Conservation (phyloP, 2,888 invertebrate genomes). For the Scaptomyza reducta region DNA sequence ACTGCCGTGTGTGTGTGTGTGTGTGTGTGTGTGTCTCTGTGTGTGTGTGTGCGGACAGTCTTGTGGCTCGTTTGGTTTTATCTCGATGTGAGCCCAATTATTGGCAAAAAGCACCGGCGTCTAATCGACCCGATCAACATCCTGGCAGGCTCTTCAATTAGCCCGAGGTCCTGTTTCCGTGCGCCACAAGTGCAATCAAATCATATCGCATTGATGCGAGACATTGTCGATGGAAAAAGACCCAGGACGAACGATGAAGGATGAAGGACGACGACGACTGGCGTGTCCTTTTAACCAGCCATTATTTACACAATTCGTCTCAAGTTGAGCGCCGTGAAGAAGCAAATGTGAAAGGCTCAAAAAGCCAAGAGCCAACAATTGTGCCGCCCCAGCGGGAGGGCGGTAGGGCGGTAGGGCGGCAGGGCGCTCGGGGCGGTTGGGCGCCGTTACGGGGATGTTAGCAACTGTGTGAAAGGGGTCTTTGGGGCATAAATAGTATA, state of each 20-base stretch:
- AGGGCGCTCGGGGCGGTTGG: not conserved
- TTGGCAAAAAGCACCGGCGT: slow-evolving; percentile 45
- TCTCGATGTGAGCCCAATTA: slow-evolving; percentile 73
- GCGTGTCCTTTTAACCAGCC: slow-evolving; percentile 50
- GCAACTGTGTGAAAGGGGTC: slow-evolving; percentile 25
- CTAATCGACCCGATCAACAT: slow-evolving; percentile 59
- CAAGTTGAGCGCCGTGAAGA: slow-evolving; percentile 59
- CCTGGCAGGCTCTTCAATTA: slow-evolving; percentile 61
- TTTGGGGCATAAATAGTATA: slow-evolving; percentile 36
- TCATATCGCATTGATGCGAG: slow-evolving; percentile 64
- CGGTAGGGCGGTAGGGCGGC: not conserved
- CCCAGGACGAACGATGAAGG: not conserved
- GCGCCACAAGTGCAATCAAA: slow-evolving; percentile 69
- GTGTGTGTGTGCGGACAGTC: not conserved
- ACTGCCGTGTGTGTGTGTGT: too few species aligned
- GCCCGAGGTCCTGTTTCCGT: slow-evolving; percentile 38
- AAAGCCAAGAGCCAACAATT: slow-evolving; percentile 43
- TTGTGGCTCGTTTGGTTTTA: slow-evolving; percentile 38
- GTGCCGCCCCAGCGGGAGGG: slow-evolving; percentile 15
- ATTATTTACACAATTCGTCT: slow-evolving; percentile 76
- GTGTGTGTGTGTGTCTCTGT: not conserved
- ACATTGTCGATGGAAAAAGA: slow-evolving; percentile 27
- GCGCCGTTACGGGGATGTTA: not conserved
- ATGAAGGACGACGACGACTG: not conserved
- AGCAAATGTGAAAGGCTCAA: slow-evolving; percentile 6